Evolutionary conservation across 2,113 vertebrate genomes (phyloP).

Genomic region (Mixornis gularis): DNA sequence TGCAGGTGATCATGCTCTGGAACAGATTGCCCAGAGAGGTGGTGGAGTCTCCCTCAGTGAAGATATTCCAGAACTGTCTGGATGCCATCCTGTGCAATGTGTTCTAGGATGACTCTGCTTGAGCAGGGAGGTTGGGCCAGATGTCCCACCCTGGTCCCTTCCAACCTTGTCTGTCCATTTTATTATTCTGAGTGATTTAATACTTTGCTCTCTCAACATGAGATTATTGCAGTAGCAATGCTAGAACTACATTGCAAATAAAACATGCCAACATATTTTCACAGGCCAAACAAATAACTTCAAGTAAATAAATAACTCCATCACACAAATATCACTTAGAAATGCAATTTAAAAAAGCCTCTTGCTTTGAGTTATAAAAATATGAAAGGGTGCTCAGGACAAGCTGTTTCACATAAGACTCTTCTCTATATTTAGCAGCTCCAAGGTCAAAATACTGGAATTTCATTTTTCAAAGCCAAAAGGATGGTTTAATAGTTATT

Average conservation of each 20-base stretch:
- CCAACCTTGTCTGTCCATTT: not conserved
- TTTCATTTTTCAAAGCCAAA: constrained; percentile 26
- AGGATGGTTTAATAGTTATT: constrained; percentile 17
- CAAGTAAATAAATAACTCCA: not conserved
- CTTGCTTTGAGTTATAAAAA: constrained; percentile 8
- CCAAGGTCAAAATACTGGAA: constrained; percentile 7
- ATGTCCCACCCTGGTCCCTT: not conserved
- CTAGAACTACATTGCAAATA: not conserved
- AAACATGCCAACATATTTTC: not conserved
- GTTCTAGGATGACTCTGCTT: not conserved
- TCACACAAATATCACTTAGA: constrained; percentile 7
- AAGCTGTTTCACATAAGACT: constrained; percentile 15
- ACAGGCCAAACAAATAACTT: constrained; percentile 7
- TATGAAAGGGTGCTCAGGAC: not conserved
- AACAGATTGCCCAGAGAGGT: not conserved
- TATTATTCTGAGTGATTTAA: not conserved
- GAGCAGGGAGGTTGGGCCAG: not conserved
- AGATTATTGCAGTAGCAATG: not conserved
- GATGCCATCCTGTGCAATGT: too few species aligned
- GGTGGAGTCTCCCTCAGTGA: not conserved
- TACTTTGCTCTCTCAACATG: not conserved
- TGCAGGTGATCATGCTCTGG: rapidly evolving
- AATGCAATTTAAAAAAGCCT: not conserved
- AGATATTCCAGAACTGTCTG: not conserved
- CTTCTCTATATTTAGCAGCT: not conserved